These are phyloP conservation scores for Sus scrofa DNA, from an alignment of 2,113 vertebrate genomes.

Conservation along the genomic window DNA sequence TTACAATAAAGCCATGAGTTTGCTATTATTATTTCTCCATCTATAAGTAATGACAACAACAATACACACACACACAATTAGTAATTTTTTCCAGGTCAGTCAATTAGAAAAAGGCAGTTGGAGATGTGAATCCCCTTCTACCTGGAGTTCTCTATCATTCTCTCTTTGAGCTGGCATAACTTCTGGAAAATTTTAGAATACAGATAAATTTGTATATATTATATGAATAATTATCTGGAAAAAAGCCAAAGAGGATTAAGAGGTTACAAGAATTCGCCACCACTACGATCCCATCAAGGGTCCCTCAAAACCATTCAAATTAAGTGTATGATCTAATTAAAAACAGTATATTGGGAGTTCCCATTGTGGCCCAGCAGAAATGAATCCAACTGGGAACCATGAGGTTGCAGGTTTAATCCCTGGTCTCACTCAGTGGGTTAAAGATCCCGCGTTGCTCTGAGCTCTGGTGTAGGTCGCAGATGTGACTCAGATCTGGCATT, in stretches of 20 bases:
- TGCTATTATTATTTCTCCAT: background rate
- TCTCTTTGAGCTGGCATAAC: background rate
- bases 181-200: background rate
- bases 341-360: background rate
- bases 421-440: too few species aligned
- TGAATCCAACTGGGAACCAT: too few species aligned
- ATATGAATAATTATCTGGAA: background rate
- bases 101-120: background rate
- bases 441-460: too few species aligned
- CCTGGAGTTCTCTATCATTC: background rate
- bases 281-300: background rate
- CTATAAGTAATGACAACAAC: background rate
- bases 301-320: background rate
- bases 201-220: background rate
- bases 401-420: too few species aligned
- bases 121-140: background rate
- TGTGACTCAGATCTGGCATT: too few species aligned
- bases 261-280: background rate
- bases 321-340: background rate
- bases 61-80: background rate
- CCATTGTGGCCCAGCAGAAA: too few species aligned
- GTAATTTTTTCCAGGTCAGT: background rate
- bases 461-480: too few species aligned
- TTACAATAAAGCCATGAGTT: background rate
- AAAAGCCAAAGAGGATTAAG: background rate